Base-by-base conservation (phyloP, 2,113 vertebrate species). In the Eulemur macaco region DNA sequence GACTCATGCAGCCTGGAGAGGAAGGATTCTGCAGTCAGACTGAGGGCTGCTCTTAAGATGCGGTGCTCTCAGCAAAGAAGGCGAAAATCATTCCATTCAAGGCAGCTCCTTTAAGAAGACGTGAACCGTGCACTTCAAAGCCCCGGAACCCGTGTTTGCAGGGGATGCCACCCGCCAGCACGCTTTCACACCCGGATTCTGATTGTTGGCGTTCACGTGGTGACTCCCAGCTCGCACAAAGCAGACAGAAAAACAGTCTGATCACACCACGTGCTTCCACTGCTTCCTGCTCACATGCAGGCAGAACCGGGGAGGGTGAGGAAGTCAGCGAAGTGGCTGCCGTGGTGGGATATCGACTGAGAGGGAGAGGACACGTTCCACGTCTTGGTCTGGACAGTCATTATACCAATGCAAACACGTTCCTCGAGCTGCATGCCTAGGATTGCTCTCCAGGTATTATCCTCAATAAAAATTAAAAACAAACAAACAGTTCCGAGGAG, bases 1-100 rank as follows among this genome's bases (percentile, higher is more conserved):
- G 97, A 97, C 85, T 90, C 96, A 94, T 23, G 31, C 56, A 84
- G 52, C 80, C 82, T 21, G 23, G 31, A 64, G 68, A 94, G 91
- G 87, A 63, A 47, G 29, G 66, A 81, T 58, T 71, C 60, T 21
- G n/a, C 94, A 52, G 95, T 78, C 91, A 88, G 96, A 71, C 63
- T 0, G 69, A 73, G 80, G 93, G 95, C 5, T 54, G 92, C 87
- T 86, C 69, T 96, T 6, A 4, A 50, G 58, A 84, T 8, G 9
- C 54, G 90, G 90, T 0, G 39, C 68, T 69, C 52, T 89, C 60
- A 1, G 10, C 25, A 52, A 64, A 90, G 92, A 63, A 42, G 34
- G 52, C 8, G 74, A 56, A 76, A 52, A 14, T 52, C 69, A 20
- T 21, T 76, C 89, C 77, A 69, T 74, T 76, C 13, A 29, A 95